Evolutionary conservation across 2,888 invertebrate species (phyloP).

Genomic region (Melanostoma mellinum): DNA sequence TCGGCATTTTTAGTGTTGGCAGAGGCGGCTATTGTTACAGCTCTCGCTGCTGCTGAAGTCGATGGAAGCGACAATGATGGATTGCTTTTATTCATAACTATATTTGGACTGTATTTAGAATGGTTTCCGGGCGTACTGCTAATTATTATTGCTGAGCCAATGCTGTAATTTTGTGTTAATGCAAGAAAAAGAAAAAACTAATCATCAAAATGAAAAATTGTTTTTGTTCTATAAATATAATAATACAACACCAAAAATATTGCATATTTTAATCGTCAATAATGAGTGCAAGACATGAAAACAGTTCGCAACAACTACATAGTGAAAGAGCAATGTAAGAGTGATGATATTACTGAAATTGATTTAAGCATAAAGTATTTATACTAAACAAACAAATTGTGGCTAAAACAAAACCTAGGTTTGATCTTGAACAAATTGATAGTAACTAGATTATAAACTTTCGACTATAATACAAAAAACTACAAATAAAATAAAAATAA

Average conservation of each 20-base stretch:
- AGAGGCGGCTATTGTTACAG: slow-evolving; percentile 55
- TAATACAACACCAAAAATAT: not conserved
- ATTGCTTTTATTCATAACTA: slow-evolving; percentile 74
- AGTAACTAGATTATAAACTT: not conserved
- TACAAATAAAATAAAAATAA: not conserved
- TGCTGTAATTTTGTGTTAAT: slow-evolving; percentile 72
- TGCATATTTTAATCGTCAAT: not conserved
- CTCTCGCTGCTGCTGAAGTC: slow-evolving; percentile 75
- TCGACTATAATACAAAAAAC: not conserved
- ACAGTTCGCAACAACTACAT: slow-evolving; percentile 29
- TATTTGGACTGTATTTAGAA: slow-evolving; percentile 75
- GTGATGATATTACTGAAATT: slow-evolving; percentile 18
- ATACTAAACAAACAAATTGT: slow-evolving; percentile 50
- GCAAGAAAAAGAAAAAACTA: slow-evolving; percentile 15
- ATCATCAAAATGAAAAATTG: slow-evolving; percentile 1
- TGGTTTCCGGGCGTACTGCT: slow-evolving; percentile 80
- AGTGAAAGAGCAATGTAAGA: slow-evolving; percentile 31
- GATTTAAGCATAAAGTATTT: slow-evolving; percentile 28
- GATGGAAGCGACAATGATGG: slow-evolving; percentile 77
- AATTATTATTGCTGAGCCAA: slow-evolving; percentile 78
- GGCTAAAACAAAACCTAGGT: slow-evolving; percentile 69
- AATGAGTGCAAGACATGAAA: slow-evolving; percentile 4
- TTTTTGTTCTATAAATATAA: not conserved
- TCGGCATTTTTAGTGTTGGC: slow-evolving; percentile 44
- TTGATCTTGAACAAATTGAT: slow-evolving; percentile 62